Base-by-base conservation (phyloP, 2,888 invertebrate genomes). In the Trisateles emortualis region DNA sequence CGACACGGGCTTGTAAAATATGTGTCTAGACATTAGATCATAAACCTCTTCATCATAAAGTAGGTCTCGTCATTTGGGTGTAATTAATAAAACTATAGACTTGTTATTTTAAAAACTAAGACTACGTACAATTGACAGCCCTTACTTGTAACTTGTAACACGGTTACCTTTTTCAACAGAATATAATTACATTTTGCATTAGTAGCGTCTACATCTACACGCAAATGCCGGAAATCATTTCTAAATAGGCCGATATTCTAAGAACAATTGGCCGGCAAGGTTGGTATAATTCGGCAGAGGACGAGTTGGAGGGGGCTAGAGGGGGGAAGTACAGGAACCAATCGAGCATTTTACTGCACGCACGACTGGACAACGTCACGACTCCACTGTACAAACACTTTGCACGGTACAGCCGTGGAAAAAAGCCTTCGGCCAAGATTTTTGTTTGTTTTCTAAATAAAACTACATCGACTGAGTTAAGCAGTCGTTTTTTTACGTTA, bases 321-420 rank as follows among this genome's bases (percentile, higher is more conserved):
- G 62, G 61, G 51, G 71, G 68, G 75, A 63, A 62, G 66, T 52
- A 72, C 59, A 76, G 79, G 74, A 82, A 84, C 84, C 78, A 85
- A 84, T 87, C 83, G 83, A 82, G 79, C 80, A 81, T 83, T 84
- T 84, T 79, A 78, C 75, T 84, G 81, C 85, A 89, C 88, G 89
- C 90, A 89, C 89, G 89, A 88, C 83, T 87, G 83, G 71, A 77
- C 78, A 78, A 70, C 76, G 68, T 86, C 77, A 78, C 79, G 69
- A 79, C 85, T 86, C 79, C 79, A 86, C 80, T 83, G 67, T 76
- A 75, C 79, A 76, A 81, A 81, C 80, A 82, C 76, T 81, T 78
- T 70, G 70, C 75, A 68, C 68, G 66, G 68, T 71, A 68, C 68
- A 61, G 53, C 58, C 69, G 47, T 53, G 54, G 68, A 69, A 73